These are phyloP conservation scores for Bactericera cockerelli DNA, from an alignment of 1,140 invertebrate species.

Conservation along the genomic window DNA sequence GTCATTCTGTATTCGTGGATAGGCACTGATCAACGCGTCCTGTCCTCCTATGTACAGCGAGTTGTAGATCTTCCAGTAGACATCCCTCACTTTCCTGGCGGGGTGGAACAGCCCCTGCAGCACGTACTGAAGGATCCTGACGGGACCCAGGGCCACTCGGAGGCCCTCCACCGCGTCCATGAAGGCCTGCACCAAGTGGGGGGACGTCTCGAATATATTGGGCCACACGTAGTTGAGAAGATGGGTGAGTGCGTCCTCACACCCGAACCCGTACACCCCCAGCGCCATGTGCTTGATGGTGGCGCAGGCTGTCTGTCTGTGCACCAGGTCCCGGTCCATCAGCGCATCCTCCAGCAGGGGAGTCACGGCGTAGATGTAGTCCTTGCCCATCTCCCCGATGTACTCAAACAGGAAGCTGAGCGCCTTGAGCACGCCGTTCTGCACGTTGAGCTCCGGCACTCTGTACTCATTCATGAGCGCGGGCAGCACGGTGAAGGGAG, in stretches of 20 bases:
- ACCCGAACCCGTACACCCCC: conserved; percentile 97
- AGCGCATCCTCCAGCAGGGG: conserved; percentile 97
- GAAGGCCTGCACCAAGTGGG: conserved; percentile 98
- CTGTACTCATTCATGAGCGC: conserved; percentile 99
- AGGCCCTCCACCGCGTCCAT: conserved; percentile 98
- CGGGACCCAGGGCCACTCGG: conserved; percentile 85
- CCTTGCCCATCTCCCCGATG: conserved; percentile 99
- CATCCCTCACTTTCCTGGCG: conserved; percentile 94
- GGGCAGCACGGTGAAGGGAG: conserved; percentile 96
- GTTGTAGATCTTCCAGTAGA: conserved; percentile 99
- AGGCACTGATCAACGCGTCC: conserved; percentile 94
- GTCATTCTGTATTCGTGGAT: conserved; percentile 88
- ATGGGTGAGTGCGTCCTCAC: conserved; percentile 95
- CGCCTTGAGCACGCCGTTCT: conserved; percentile 98
- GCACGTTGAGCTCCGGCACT: conserved; percentile 97
- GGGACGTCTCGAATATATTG: conserved; percentile 98
- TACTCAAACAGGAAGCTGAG: conserved; percentile 98
- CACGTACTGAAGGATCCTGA: conserved; percentile 91
- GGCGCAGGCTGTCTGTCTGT: conserved; percentile 95
- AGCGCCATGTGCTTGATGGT: conserved; percentile 98
- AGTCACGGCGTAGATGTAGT: conserved; percentile 98
- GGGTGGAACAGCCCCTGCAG: conserved; percentile 95
- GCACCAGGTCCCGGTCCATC: conserved; percentile 97
- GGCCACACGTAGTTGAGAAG: conserved; percentile 99
- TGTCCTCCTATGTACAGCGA: conserved; percentile 97